phyloP scores from a whole-genome alignment of 2,888 invertebrate species.

The Drosophila eohydei region DNA sequence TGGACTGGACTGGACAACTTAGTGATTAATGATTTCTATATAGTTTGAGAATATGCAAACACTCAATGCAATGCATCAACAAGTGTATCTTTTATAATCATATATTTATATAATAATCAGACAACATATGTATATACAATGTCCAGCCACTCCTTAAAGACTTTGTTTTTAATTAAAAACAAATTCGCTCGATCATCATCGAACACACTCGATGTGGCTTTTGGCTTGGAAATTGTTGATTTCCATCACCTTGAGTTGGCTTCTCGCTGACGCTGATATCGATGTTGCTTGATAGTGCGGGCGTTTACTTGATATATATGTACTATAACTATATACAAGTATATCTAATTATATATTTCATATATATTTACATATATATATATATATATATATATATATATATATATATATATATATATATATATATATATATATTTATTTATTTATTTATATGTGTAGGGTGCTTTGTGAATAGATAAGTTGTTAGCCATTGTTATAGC shows the following conservation, averaged over 20 bases:
- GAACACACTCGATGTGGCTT: constrained; percentile 26
- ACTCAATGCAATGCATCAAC: background rate
- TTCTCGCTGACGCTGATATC: constrained; percentile 42
- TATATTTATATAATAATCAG: background rate
- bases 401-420: constrained; percentile 5
- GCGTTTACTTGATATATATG: constrained; percentile 9
- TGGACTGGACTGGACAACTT: too few relatives aligned
- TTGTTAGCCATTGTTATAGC: constrained; percentile 35
- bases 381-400: constrained; percentile 3
- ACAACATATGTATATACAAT: background rate
- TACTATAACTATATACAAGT: constrained; percentile 7
- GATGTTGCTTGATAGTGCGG: constrained; percentile 33
- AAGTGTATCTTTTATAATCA: background rate
- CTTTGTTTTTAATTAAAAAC: constrained; percentile 31
- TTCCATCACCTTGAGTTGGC: constrained; percentile 44
- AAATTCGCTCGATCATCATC: constrained; percentile 29
- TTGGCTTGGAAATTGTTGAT: constrained; percentile 31
- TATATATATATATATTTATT: constrained; percentile 2
- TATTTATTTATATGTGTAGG: constrained; percentile 4
- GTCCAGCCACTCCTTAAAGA: constrained; percentile 2
- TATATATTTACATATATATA: background rate
- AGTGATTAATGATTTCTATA: background rate
- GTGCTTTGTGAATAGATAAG: constrained; percentile 42
- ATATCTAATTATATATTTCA: constrained; percentile 5
- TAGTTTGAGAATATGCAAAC: background rate